phyloP scores from a whole-genome alignment of 2,888 invertebrate species.

The Epistrophe eligans region DNA sequence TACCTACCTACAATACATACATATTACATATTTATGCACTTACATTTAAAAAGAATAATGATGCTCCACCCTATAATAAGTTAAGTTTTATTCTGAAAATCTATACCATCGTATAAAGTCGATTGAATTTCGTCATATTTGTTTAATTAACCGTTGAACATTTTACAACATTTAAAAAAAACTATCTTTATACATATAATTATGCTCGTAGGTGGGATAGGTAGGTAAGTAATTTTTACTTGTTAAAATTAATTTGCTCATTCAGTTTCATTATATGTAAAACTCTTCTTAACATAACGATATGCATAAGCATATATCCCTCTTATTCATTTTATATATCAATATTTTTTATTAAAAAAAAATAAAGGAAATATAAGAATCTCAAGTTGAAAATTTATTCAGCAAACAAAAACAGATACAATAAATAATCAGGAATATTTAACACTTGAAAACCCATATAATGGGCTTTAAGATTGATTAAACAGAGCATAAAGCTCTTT shows the following conservation, averaged over 20 bases:
- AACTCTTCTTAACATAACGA: constrained; percentile 1
- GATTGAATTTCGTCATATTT: constrained; percentile 1
- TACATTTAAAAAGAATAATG: not conserved
- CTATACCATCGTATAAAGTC: not conserved
- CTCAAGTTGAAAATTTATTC: not conserved
- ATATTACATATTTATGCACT: too few relatives aligned
- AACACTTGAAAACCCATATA: constrained; percentile 13
- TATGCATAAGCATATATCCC: not conserved
- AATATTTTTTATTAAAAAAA: not conserved
- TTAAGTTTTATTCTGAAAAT: not conserved
- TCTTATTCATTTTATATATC: not conserved
- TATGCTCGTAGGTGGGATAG: too few relatives aligned
- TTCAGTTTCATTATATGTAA: constrained; percentile 5
- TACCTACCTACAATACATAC: too few relatives aligned
- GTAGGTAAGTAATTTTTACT: not conserved
- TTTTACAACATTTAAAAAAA: not conserved
- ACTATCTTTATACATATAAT: not conserved
- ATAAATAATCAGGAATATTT: constrained; percentile 27
- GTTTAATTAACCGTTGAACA: constrained; percentile 13
- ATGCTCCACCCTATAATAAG: not conserved
- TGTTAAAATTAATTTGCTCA: constrained; percentile 26
- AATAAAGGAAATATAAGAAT: not conserved
- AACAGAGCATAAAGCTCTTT: constrained; percentile 58
- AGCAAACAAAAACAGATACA: not conserved
- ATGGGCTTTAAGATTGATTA: constrained; percentile 52